Percentiles rank a stretch among this genome's conserved stretches.
These are phyloP conservation scores for Nemapogon koenigi DNA, from an alignment of 2,888 invertebrate species.

Conservation along the genomic window DNA sequence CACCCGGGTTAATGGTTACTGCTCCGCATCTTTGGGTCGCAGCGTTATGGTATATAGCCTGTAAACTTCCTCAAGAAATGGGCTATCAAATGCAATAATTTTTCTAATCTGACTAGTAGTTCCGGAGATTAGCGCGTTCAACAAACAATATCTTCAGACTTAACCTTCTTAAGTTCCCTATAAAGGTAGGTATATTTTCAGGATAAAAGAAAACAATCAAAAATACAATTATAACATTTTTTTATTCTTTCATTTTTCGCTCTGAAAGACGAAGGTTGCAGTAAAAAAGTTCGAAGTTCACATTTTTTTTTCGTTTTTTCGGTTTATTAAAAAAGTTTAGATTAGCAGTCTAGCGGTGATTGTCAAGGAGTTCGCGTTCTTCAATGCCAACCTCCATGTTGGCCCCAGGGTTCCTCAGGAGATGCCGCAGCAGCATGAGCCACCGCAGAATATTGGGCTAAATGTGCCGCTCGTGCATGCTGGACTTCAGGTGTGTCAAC, in stretches of 20 bases:
- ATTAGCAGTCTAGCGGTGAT: constrained; percentile 1
- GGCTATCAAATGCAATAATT: too few relatives aligned
- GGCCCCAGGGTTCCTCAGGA: constrained; percentile 50
- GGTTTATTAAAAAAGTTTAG: constrained; percentile 3
- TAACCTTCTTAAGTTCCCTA: too few relatives aligned
- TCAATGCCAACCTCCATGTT: constrained; percentile 45
- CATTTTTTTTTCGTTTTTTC: constrained; percentile 3
- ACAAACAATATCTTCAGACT: too few relatives aligned
- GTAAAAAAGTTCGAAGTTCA: constrained; percentile 9
- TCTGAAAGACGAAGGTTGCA: constrained; percentile 8
- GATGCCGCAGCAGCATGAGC: constrained; percentile 52
- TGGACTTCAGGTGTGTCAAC: constrained; percentile 58
- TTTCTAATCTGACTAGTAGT: too few relatives aligned
- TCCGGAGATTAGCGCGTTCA: too few relatives aligned
- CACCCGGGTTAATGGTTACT: too few relatives aligned
- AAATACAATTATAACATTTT: constrained; percentile 41
- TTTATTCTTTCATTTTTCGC: constrained; percentile 47
- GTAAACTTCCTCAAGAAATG: too few relatives aligned
- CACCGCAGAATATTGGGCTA: constrained; percentile 46
- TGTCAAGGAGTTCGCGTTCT: constrained; percentile 21
- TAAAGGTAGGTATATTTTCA: too few relatives aligned
- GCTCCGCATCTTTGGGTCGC: too few relatives aligned
- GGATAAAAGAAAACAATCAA: constrained; percentile 21
- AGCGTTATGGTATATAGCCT: too few relatives aligned
- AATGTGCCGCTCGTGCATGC: constrained; percentile 51